Base-by-base conservation (phyloP, 2,113 vertebrate genomes). In the Arothron firmamentum region DNA sequence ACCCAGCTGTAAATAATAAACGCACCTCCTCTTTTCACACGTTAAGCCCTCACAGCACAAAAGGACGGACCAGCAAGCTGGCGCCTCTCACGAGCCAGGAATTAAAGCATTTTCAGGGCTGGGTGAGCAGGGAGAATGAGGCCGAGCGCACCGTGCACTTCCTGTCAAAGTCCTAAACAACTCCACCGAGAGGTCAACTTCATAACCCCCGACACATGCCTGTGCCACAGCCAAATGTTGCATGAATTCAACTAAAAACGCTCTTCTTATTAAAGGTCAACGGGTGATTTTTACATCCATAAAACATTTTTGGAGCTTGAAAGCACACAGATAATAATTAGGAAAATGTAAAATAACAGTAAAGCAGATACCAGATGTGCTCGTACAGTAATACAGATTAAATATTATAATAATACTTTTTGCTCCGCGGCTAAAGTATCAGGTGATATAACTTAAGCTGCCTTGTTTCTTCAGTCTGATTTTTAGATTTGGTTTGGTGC, bases 41-140 rank as follows among this genome's bases (percentile, higher is more conserved):
- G 75, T 75, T 90, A 87, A 87, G 81, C 65, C 20, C 46, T 62
- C 8, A 1, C 51, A 4, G 71, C 75, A 92, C 86, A 90, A 92
- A 91, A 85, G 62, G 57, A 79, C 61, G 50, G 79, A 62, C 65
- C 55, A 59, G 78, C 82, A 51, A 70, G 60, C 78, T 1, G 7
- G 81, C 87, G 76, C 78, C 19, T 53, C 82, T 90, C 87, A 78
- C 83, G 74, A 1, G 82, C 51, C 80, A 55, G 84, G 86, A 80
- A 85, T 88, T 89, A 85, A 79, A 88, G 70, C 83, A 88, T 93
- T 90, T 90, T 83, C 56, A 83, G 43, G 83, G 91, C 56, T 92
- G 92, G 88, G 12, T 92, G 88, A 92, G 70, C 90, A 91, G 63
- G 84, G 75, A 92, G 85, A 95, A 94, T 93, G 88, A 87, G 76